Base-by-base conservation (phyloP, 2,113 vertebrate species). In the Aldabrachelys gigantea region DNA sequence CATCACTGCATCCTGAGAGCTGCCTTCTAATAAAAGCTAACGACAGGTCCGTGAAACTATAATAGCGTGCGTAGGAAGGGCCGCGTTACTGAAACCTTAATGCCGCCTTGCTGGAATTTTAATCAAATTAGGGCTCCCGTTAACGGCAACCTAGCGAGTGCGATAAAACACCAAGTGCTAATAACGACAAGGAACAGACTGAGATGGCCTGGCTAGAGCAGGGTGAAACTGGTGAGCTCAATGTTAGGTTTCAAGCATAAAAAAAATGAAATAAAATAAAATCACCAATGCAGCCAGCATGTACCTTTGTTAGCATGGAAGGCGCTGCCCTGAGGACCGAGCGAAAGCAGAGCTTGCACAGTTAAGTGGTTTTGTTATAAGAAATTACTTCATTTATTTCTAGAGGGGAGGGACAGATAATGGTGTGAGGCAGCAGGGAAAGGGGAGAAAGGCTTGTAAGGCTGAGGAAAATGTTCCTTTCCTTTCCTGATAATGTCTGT, bases 111-210 rank as follows among this genome's bases (percentile, higher is more conserved):
- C 65, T 82, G 89, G 59, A 81, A 81, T 47, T 93, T 94, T 92
- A 96, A 95, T 84, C 83, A 80, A 96, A 24, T 95, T 93, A 94
- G 88, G 47, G 41, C 4, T 81, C 52, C 75, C 56, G 14, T 4
- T 52, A 1, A 1, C 41, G 89, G 2, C 25, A 65, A 82, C 53
- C 16, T 6, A 56, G 35, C 1, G 1, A 72, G 14, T 92, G 21
- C 50, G 2, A 8, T 11, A 85, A 76, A 62, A 89, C 56, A 9
- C 75, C 25, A 84, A 16, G 49, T 0, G 2, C 24, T n/a, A 80
- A 85, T 88, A 79, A 78, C 50, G 29, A 4, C 1, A 12, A 19
- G 6, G 31, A 35, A 65, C 13, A 14, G 62, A 65, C 6, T 14
- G 62, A 16, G 62, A 17, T 35, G 44, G 35, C 0, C 1, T 21